Conservation (phyloP, 2,113 vertebrate species). For the Dermatemys mawii region DNA sequence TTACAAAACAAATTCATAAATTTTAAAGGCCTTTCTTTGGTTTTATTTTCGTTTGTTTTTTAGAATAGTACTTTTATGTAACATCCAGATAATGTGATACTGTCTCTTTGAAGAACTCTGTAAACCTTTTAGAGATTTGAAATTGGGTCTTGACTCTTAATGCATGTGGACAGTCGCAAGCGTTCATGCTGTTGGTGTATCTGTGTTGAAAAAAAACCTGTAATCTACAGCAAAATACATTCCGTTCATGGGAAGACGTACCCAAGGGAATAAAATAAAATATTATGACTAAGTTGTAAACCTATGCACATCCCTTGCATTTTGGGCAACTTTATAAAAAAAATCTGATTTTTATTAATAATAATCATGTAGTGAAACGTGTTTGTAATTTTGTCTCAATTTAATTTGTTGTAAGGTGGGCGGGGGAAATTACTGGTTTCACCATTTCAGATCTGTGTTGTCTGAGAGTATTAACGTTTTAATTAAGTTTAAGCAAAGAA, state of each 20-base stretch:
- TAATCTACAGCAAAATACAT: slow-evolving; percentile 92
- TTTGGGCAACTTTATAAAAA: slow-evolving; percentile 93
- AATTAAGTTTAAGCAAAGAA: slow-evolving; percentile 86
- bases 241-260: slow-evolving; percentile 89
- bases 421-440: slow-evolving; percentile 85
- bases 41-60: slow-evolving; percentile 67
- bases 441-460: slow-evolving; percentile 92
- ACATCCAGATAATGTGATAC: slow-evolving; percentile 87
- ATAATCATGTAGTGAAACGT: slow-evolving; percentile 94
- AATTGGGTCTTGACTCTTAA: slow-evolving; percentile 93
- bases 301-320: slow-evolving; percentile 98
- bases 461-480: slow-evolving; percentile 92
- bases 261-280: slow-evolving; percentile 86
- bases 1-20: slow-evolving; percentile 78
- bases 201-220: slow-evolving; percentile 89
- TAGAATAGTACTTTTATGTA: slow-evolving; percentile 82
- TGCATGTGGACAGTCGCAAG: slow-evolving; percentile 98
- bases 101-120: slow-evolving; percentile 97
- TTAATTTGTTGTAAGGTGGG: slow-evolving; percentile 92
- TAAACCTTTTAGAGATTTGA: slow-evolving; percentile 92
- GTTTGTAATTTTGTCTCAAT: slow-evolving; percentile 94
- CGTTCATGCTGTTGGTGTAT: slow-evolving; percentile 93
- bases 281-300: slow-evolving; percentile 89
- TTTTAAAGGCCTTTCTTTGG: slow-evolving; percentile 81
- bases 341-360: slow-evolving; percentile 92